Base-by-base conservation (phyloP, 1,140 invertebrate species). In the Panagrolaimus sp. region DNA sequence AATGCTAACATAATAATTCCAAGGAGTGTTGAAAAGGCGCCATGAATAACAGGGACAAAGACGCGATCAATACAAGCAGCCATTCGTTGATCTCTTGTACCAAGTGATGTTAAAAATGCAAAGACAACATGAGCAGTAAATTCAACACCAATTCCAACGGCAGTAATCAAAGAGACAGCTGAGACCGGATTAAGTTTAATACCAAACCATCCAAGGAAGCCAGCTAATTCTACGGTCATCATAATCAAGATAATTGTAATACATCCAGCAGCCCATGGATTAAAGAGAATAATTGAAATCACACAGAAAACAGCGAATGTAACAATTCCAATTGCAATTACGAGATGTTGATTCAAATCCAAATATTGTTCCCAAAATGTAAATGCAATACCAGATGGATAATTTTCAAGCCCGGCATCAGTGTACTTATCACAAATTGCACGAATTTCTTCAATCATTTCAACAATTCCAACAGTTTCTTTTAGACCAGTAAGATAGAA, bases 321-420 rank as follows among this genome's bases (percentile, higher is more conserved):
- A 0, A 92, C 43, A 32, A 89, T 89, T 45, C 89, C 84, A 17
- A 97, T 80, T 8, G 92, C 89, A 65, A 94, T 78, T 5, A 88
- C 85, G 69, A 95, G 83, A 71, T 90, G 90, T 66, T 88, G 88
- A 43, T 90, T 87, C 67, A 96, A 84, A 76, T 90, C 88, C 79
- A 95, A 88, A 83, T 97, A 98, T 85, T 98, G 95, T 84, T 97
- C 94, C 91, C 94, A 98, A 85, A 94, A 98, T 6, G 93, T 88
- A 83, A 98, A 98, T 0, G 92, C 91, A 74, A 96, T 90, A 10
- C 96, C 95, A 32, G 90, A 90, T 0, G 95, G 96, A 84, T 94
- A 98, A 84, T 96, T 97, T 1, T 93, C 91, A 55, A 98, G 85
- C 12, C 94, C 94, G 63, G 88, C 87, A 28, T 88, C 88, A 79